These are phyloP conservation scores for Lasiurus cinereus DNA, from an alignment of 2,113 vertebrate genomes.

Conservation along the genomic window DNA sequence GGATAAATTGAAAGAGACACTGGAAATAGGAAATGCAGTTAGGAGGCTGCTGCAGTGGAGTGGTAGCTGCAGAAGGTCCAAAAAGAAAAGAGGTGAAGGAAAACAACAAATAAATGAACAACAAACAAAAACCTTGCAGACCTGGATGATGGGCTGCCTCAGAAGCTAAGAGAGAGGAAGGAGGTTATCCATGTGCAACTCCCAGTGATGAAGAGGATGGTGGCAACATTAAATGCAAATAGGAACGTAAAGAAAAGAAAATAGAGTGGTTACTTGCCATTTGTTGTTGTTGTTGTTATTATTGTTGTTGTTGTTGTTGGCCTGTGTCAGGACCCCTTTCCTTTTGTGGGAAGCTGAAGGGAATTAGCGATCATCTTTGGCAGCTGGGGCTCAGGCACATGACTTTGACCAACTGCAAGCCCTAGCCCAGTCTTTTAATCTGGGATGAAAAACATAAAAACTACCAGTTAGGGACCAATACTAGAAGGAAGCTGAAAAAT, in stretches of 20 bases:
- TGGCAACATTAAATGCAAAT: not conserved
- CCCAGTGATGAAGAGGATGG: not conserved
- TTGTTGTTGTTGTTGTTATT: not conserved
- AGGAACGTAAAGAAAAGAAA: constrained; percentile 1
- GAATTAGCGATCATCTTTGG: constrained; percentile 35
- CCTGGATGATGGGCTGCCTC: not conserved
- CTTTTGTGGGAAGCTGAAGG: constrained; percentile 7
- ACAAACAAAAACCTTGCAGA: not conserved
- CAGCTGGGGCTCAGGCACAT: not conserved
- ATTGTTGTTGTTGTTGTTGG: not conserved
- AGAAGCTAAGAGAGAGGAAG: not conserved
- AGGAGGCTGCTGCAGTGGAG: not conserved
- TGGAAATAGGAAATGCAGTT: not conserved
- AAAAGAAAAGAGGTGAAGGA: not conserved
- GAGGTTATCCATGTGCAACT: not conserved
- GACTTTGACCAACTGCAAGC: not conserved
- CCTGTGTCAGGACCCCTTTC: not conserved
- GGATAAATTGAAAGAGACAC: not conserved
- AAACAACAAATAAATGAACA: constrained; percentile 18
- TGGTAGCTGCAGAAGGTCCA: not conserved
- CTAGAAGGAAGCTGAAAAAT: not conserved
- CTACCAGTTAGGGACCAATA: not conserved
- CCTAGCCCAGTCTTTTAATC: constrained; percentile 21
- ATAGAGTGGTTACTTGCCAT: not conserved
- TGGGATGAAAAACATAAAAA: not conserved